Evolutionary conservation across 2,888 invertebrate species (phyloP).

Genomic region (Danaus chrysippus): DNA sequence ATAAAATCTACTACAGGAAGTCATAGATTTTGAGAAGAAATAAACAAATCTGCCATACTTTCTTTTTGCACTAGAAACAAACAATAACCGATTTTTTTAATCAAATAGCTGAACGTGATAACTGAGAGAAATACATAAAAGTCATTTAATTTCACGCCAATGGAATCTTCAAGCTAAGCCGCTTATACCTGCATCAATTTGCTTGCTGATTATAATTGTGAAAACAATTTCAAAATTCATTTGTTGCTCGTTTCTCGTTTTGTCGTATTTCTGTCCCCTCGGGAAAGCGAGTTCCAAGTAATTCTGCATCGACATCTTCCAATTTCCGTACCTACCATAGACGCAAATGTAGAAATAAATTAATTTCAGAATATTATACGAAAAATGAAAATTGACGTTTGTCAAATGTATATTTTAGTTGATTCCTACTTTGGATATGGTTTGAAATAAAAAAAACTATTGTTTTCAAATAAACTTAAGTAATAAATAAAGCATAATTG

Average conservation of each 20-base stretch:
- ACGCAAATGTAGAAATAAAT: constrained; percentile 24
- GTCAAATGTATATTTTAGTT: no score
- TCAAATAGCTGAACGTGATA: neutral
- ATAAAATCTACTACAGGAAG: no score
- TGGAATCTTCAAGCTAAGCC: constrained; percentile 2
- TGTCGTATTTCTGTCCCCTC: constrained; percentile 14
- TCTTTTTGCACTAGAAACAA: no score
- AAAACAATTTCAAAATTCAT: constrained; percentile 12
- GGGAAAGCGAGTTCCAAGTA: constrained; percentile 20
- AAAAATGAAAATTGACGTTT: constrained; percentile 1
- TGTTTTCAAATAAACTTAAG: no score
- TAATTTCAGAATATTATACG: constrained; percentile 14
- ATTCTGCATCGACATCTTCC: constrained; percentile 29
- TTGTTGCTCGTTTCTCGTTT: constrained; percentile 17
- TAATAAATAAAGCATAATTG: no score
- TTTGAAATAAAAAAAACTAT: no score
- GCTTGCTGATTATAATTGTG: neutral
- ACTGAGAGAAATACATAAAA: neutral
- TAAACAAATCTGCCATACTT: no score
- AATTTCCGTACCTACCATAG: constrained; percentile 29
- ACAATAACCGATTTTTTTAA: no score
- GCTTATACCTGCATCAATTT: constrained; percentile 12
- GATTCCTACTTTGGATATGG: no score
- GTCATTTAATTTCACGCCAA: constrained; percentile 4
- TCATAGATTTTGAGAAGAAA: no score